A percentile compares a stretch with the other conserved stretches of the same genome.
phyloP scores from a whole-genome alignment of 2,797 vertebrate genomes.

The Tenualosa ilisha region DNA sequence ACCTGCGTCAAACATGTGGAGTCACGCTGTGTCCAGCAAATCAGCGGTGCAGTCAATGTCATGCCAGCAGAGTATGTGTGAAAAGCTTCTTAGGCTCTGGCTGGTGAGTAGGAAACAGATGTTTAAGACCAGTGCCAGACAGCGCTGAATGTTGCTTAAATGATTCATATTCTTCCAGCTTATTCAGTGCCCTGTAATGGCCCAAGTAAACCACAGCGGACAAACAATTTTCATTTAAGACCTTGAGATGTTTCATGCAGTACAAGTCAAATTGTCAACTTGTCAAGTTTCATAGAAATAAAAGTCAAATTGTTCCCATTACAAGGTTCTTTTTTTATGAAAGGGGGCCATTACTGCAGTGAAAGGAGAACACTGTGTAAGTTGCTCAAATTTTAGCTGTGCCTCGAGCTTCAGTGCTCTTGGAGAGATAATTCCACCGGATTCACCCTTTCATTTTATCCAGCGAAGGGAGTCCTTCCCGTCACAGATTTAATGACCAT shows the following conservation, averaged over 20 bases:
- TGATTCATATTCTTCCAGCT: background rate
- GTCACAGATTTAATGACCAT: slow-evolving; percentile 45
- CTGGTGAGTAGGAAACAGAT: background rate
- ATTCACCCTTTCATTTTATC: slow-evolving; percentile 26
- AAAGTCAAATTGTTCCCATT: background rate
- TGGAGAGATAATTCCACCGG: background rate
- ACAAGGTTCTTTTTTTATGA: background rate
- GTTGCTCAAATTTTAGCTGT: background rate
- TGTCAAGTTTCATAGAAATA: too few relatives aligned
- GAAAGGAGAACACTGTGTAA: background rate
- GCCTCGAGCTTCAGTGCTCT: background rate
- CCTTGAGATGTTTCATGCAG: background rate
- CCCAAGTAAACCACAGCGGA: background rate
- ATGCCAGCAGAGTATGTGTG: background rate
- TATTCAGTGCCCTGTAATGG: background rate
- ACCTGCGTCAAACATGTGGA: slow-evolving; percentile 36
- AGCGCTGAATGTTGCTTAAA: background rate
- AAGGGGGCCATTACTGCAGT: background rate
- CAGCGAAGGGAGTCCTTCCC: slow-evolving; percentile 31
- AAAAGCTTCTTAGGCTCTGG: background rate
- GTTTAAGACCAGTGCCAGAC: slow-evolving; percentile 7
- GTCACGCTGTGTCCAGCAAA: background rate
- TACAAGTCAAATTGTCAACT: too few relatives aligned
- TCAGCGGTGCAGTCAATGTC: background rate
- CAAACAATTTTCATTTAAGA: slow-evolving; percentile 14